phyloP scores from a whole-genome alignment of 2,113 vertebrate genomes.

The Theropithecus gelada region DNA sequence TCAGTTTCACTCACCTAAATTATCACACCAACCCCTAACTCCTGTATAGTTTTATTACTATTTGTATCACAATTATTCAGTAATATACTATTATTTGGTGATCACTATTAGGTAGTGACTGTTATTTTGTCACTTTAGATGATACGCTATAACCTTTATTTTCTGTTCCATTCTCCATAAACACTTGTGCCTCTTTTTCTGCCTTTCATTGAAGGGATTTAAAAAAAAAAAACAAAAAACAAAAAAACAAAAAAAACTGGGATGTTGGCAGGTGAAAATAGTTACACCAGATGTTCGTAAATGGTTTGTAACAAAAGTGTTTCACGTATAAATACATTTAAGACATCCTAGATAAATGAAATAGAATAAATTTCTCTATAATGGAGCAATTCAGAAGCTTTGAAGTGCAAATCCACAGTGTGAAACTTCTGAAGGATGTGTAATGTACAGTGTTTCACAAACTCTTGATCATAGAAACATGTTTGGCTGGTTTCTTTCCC shows the following conservation, averaged over 20 bases:
- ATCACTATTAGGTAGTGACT: no score
- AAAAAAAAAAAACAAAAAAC: no score
- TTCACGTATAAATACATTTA: slow-evolving; percentile 13
- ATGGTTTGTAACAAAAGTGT: neutral
- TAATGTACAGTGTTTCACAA: neutral
- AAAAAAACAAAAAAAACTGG: neutral
- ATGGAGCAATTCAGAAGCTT: neutral
- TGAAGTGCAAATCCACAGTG: neutral
- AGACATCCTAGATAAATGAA: slow-evolving; percentile 21
- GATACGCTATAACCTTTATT: neutral
- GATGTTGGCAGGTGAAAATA: neutral
- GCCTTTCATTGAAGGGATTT: neutral
- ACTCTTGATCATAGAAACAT: slow-evolving; percentile 5
- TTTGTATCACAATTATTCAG: neutral
- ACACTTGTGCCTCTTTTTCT: neutral
- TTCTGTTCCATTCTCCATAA: neutral
- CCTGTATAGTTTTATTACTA: neutral
- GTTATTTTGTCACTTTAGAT: neutral
- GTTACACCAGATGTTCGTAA: neutral
- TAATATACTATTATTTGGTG: neutral
- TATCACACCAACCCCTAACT: neutral
- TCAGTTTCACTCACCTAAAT: neutral
- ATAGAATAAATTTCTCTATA: neutral
- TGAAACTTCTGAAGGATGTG: neutral
- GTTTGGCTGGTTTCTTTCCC: neutral